Base-by-base conservation (phyloP, 2,797 vertebrate genomes). In the Micromesistius poutassou region DNA sequence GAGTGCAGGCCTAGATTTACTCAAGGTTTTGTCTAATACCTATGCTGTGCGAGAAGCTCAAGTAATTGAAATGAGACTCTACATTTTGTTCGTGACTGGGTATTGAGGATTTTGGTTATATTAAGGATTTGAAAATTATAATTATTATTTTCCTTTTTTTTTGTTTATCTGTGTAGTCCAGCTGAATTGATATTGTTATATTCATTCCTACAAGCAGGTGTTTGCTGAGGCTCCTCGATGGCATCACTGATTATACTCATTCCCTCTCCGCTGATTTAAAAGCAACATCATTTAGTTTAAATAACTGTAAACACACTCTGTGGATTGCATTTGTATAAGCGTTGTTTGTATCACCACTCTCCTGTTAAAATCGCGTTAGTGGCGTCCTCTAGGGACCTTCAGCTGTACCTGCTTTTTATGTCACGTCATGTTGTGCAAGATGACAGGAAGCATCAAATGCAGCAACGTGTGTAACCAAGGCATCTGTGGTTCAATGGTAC, bases 311-410 rank as follows among this genome's bases (percentile, higher is more conserved):
- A 62, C 6, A 25, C n/a, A 22, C 46, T 55, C 2, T 3, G 46
- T 19, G 6, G 22, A 55, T 19, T 55, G 46, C 46, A 55, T 22
- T 55, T 55, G 19, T 55, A 22, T 5, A 55, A 55, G 46, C 46
- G 5, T 22, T 3, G 46, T 55, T 55, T 55, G 2, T 55, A 22
- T 3, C 22, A 55, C 46, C 42, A 16, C 13, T 46, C 12, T 46
- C 42, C 42, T n/a, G 76, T 46, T 82, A 40, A 70, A 19, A 62
- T 78, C 62, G 76, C 7, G 12, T 3, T 42, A 2, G 13, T 84
- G 35, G 38, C 36, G 13, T 80, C 50, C 55, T 79, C 74, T 31
- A 68, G 62, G 22, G 77, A 76, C 28, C 42, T 46, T 46, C 42
- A 46, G 3, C 4, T 46, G 22, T 74, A 30, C 25, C 81, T 62